Conservation (phyloP, 2,888 invertebrate species). For the Pachycephus smyrnensis region DNA sequence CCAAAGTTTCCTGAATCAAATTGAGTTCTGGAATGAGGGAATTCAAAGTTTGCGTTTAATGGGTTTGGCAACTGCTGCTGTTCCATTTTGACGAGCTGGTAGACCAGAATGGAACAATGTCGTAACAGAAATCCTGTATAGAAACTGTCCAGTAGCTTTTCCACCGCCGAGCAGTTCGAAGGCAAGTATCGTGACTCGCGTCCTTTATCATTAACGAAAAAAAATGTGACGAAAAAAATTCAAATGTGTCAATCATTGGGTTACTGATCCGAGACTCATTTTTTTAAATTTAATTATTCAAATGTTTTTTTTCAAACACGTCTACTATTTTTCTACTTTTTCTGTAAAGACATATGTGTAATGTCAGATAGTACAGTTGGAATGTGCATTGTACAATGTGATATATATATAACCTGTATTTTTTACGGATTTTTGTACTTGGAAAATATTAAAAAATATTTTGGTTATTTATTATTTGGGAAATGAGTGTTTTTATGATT, state of each 20-base stretch:
- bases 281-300: too few species aligned
- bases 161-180: background rate
- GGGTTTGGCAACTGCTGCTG: background rate
- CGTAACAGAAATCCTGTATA: background rate
- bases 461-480: background rate
- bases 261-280: background rate
- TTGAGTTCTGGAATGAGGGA: slow-evolving; percentile 15
- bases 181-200: background rate
- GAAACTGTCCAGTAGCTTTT: background rate
- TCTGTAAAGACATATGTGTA: background rate
- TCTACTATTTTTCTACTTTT: background rate
- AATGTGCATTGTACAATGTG: background rate
- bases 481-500: background rate
- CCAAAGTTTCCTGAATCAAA: slow-evolving; percentile 27
- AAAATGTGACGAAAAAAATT: background rate
- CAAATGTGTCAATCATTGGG: background rate
- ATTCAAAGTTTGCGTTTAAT: background rate
- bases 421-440: background rate
- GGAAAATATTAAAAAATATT: background rate
- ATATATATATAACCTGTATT: background rate
- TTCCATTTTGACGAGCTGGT: background rate
- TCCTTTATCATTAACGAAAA: background rate
- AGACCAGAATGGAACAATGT: background rate
- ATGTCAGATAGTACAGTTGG: background rate
- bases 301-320: background rate